Conservation (phyloP, 2,797 vertebrate genomes). For the Chiloscyllium punctatum region DNA sequence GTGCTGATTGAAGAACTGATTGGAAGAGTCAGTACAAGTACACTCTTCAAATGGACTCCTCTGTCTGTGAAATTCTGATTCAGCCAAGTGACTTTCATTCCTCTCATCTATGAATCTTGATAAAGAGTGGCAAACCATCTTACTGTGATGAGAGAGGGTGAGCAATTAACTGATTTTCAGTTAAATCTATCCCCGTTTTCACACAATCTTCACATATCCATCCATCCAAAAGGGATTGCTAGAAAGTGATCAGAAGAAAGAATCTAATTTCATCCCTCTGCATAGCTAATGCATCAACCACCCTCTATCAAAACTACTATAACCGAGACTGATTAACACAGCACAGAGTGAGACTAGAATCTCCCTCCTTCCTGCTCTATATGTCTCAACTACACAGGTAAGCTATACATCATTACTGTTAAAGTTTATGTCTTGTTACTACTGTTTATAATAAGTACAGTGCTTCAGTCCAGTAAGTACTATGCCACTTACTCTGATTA, state of each 20-base stretch:
- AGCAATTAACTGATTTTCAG: background rate
- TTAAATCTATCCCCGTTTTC: background rate
- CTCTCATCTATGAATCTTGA: background rate
- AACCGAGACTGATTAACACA: background rate
- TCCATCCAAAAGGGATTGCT: background rate
- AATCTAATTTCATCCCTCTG: background rate
- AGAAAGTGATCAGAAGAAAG: background rate
- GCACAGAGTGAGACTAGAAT: background rate
- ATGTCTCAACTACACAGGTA: background rate
- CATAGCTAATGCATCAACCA: background rate
- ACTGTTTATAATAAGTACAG: background rate
- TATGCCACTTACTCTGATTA: background rate
- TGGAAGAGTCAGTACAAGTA: background rate
- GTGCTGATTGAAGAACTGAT: background rate
- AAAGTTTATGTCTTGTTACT: background rate
- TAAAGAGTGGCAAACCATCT: background rate
- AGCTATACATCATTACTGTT: background rate
- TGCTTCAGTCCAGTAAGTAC: background rate
- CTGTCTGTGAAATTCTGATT: background rate
- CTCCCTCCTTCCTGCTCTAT: background rate
- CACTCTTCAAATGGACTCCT: background rate
- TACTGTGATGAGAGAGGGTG: background rate
- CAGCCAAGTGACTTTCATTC: background rate
- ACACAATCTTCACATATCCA: background rate
- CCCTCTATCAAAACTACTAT: background rate